A percentile compares a stretch with the other conserved stretches of the same genome.
phyloP scores from a whole-genome alignment of 1,140 invertebrate species.

The Himalopsyche phryganea region DNA sequence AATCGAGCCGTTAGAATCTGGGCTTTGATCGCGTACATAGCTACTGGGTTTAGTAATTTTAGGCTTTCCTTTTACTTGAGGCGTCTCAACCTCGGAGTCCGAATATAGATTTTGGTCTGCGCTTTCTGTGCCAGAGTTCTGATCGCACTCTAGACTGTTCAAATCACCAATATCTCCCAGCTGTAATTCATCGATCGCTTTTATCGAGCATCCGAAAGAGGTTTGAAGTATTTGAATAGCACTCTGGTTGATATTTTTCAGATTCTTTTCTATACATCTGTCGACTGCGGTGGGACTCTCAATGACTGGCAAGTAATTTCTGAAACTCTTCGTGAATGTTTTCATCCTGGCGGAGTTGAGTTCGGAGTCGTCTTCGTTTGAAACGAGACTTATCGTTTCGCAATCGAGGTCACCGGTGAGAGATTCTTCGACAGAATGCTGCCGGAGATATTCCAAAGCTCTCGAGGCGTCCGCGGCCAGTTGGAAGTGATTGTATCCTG shows the following conservation, averaged over 20 bases:
- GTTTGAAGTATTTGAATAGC: background rate
- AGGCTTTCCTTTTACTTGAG: constrained; percentile 46
- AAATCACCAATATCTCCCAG: constrained; percentile 43
- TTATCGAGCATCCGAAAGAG: constrained; percentile 34
- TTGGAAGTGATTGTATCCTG: constrained; percentile 17
- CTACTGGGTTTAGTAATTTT: constrained; percentile 58
- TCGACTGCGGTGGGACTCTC: constrained; percentile 48
- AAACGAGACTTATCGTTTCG: constrained; percentile 65
- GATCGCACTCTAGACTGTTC: constrained; percentile 50
- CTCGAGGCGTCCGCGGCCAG: constrained; percentile 11
- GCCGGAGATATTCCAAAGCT: constrained; percentile 16
- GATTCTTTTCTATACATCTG: constrained; percentile 48
- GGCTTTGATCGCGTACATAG: constrained; percentile 39
- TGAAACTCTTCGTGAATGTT: constrained; percentile 47
- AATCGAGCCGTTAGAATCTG: constrained; percentile 45
- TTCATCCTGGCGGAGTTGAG: constrained; percentile 49
- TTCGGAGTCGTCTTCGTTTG: constrained; percentile 59
- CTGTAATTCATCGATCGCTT: constrained; percentile 37
- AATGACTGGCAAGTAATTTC: constrained; percentile 46
- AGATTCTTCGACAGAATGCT: constrained; percentile 22
- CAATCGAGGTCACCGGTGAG: constrained; percentile 45
- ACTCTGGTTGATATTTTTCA: constrained; percentile 42
- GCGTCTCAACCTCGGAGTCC: constrained; percentile 44
- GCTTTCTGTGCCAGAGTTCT: constrained; percentile 50
- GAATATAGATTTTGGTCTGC: constrained; percentile 36